phyloP scores from a whole-genome alignment of 2,113 vertebrate species.

The Opisthocomus hoazin region DNA sequence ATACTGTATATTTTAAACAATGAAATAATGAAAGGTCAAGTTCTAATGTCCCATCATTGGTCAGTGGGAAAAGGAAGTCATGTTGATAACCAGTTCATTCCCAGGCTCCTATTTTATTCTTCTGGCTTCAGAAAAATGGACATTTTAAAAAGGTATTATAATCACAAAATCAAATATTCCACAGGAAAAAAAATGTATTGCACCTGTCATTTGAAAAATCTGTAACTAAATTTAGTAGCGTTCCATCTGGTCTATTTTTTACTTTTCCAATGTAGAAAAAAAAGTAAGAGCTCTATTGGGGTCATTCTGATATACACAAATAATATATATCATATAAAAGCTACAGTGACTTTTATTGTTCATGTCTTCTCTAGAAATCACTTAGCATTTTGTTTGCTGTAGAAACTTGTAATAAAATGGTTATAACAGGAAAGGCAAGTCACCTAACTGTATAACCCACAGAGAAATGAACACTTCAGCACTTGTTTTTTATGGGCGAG shows the following conservation, averaged over 20 bases:
- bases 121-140: background rate
- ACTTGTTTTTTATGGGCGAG: conserved; percentile 60
- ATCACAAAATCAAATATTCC: background rate
- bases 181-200: background rate
- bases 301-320: background rate
- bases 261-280: background rate
- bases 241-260: background rate
- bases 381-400: conserved; percentile 15
- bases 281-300: background rate
- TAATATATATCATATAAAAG: background rate
- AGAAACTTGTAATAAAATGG: conserved; percentile 46
- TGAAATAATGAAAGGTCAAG: background rate
- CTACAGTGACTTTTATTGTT: background rate
- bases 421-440: conserved; percentile 24
- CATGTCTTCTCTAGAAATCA: conserved; percentile 14
- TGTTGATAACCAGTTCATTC: background rate
- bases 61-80: background rate
- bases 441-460: background rate
- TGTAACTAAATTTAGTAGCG: background rate
- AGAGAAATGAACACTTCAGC: conserved; percentile 57
- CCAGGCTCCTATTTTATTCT: background rate
- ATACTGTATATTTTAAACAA: background rate
- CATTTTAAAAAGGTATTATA: background rate
- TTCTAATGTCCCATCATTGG: background rate
- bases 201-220: background rate